phyloP scores from a whole-genome alignment of 2,888 invertebrate species.

The Agonopterix alstromeriana region DNA sequence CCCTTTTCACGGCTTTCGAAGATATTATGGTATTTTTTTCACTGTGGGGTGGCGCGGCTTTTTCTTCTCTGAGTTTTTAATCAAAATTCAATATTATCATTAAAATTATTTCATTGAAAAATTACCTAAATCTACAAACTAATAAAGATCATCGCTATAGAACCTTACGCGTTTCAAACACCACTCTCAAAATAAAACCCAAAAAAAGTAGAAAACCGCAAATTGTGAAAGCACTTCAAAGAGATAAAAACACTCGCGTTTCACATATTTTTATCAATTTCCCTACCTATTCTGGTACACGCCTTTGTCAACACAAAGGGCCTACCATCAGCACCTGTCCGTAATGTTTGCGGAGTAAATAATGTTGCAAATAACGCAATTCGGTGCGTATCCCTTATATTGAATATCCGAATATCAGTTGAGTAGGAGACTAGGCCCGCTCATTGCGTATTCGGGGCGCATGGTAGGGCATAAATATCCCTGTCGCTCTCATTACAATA shows the following conservation, averaged over 20 bases:
- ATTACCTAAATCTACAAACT: no score
- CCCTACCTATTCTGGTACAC: constrained; percentile 32
- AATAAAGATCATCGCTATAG: no score
- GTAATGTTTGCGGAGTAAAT: constrained; percentile 49
- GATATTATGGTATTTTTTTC: constrained; percentile 35
- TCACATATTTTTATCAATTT: constrained; percentile 39
- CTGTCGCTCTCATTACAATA: constrained; percentile 71
- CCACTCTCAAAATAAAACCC: no score
- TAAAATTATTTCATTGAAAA: no score
- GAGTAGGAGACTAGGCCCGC: constrained; percentile 12
- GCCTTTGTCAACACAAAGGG: constrained; percentile 42
- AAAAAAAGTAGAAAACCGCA: no score
- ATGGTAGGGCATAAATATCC: constrained; percentile 70
- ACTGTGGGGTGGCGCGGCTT: neutral
- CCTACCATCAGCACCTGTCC: constrained; percentile 53
- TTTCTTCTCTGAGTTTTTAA: neutral
- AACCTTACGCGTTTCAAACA: no score
- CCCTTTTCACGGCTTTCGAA: constrained; percentile 40
- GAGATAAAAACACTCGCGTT: constrained; percentile 15
- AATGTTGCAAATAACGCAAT: constrained; percentile 38
- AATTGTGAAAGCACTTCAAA: constrained; percentile 13
- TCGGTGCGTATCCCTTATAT: constrained; percentile 30
- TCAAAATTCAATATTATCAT: no score
- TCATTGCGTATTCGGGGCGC: constrained; percentile 68
- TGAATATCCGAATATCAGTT: constrained; percentile 38